Evolutionary conservation across 2,113 vertebrate genomes (phyloP).

Genomic region (Pterocles burchelli): DNA sequence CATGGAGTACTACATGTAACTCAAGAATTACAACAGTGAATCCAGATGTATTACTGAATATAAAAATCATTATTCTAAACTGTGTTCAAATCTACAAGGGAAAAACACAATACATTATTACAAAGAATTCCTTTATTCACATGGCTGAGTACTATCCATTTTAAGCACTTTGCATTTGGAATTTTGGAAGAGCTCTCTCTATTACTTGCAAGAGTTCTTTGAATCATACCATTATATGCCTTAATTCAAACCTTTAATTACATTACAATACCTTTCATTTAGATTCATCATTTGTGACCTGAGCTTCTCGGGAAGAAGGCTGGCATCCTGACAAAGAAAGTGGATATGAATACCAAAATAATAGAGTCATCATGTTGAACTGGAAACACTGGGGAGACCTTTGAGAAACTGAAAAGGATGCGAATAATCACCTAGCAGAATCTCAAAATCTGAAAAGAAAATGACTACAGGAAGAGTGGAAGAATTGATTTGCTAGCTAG

Average conservation of each 20-base stretch:
- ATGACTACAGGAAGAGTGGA: not conserved
- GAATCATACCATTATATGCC: not conserved
- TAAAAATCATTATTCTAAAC: not conserved
- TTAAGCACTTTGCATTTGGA: not conserved
- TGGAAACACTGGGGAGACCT: not conserved
- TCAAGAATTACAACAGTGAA: slow-evolving; percentile 49
- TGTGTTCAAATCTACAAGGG: not conserved
- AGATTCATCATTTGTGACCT: not conserved
- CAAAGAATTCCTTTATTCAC: not conserved
- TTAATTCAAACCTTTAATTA: not conserved
- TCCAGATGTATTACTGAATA: not conserved
- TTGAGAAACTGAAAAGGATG: not conserved
- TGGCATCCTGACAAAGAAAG: not conserved
- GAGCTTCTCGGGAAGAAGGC: not conserved
- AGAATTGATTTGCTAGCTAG: not conserved
- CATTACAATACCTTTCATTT: not conserved
- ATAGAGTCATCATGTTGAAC: not conserved
- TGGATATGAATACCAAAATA: not conserved
- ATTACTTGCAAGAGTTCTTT: not conserved
- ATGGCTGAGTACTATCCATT: not conserved
- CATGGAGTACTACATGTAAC: slow-evolving; percentile 39
- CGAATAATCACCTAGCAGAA: not conserved
- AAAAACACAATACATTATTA: not conserved
- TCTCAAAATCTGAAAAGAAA: not conserved
- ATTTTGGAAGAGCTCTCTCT: not conserved